These are phyloP conservation scores for Erpetoichthys calabaricus DNA, from an alignment of 2,797 vertebrate species.

Conservation along the genomic window DNA sequence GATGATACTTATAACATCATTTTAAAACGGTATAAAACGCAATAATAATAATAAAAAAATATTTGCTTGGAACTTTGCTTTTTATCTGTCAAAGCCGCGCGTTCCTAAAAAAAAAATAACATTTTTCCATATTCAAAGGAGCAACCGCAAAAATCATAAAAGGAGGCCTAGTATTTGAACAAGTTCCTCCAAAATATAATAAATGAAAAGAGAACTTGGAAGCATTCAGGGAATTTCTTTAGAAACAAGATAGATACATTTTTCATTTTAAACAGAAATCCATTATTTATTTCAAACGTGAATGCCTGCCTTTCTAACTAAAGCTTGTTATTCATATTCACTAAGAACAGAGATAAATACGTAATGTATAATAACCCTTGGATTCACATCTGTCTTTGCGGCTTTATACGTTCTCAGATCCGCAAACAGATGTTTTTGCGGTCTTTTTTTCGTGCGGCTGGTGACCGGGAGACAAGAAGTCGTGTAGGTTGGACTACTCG, in stretches of 20 bases:
- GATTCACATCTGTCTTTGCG: slow-evolving; percentile 55
- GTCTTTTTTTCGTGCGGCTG: slow-evolving; percentile 51
- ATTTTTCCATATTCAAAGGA: no score
- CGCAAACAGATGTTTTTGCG: slow-evolving; percentile 54
- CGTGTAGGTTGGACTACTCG: slow-evolving; percentile 51
- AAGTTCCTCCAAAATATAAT: no score
- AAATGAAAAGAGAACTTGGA: not conserved
- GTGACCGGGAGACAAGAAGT: slow-evolving; percentile 38
- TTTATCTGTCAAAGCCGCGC: no score
- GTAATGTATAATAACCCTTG: slow-evolving; percentile 43
- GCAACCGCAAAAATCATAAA: no score
- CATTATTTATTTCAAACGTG: slow-evolving; percentile 17
- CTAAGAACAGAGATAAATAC: slow-evolving; percentile 49
- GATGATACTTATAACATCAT: no score
- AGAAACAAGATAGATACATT: not conserved
- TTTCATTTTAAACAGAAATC: not conserved
- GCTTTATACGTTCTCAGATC: slow-evolving; percentile 45
- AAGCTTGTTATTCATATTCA: slow-evolving; percentile 52
- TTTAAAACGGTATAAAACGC: no score
- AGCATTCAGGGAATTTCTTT: not conserved
- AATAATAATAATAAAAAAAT: no score
- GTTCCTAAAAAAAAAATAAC: no score
- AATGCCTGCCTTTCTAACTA: slow-evolving; percentile 26
- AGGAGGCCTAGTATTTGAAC: no score
- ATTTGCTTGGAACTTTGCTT: no score